Evolutionary conservation across 2,888 invertebrate genomes (phyloP), one percentile per base, ranked within the genome.

Genomic region (Machimus atricapillus): DNA sequence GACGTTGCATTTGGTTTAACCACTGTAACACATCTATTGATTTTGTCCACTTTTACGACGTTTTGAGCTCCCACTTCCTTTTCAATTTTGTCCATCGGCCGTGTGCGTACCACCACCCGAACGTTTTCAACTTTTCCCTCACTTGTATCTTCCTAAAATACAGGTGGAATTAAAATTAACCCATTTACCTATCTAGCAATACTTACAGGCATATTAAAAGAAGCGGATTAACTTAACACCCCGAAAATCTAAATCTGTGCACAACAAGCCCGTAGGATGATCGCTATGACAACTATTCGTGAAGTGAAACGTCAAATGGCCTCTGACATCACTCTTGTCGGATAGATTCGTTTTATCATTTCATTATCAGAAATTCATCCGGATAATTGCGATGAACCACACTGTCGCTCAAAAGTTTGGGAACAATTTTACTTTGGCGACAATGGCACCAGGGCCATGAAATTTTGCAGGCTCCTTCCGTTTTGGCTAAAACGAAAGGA

Each of bases 41-140:
- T 94, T 52, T 95, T 93, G 90, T 97, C 97, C 89, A 97, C 96
- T 52, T 95, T 94, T 0, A 97, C 95, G 88, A 97, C 95, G 91
- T 95, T 95, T 90, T 94, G 94, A 85, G 96, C 94, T 16, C 95
- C 95, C 87, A 95, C 95, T 87, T 95, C 93, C 89, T 95, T 93
- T 93, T 99, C 99, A 90, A 95, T 95, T 91, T 96, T 95, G 92
- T 96, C 98, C 93, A 99, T 94, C 0, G 99, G 99, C 82, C 99
- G 95, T 89, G 98, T 96, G 85, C 99, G 94, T 19, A 99, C 98
- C 87, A 98, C 98, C 83, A 99, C 99, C 82, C 97, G 95, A 74
- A 99, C 99, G 95, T 98, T 99, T 93, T 99, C 99, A 88, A 96
- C 94, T 90, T 96, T 96, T 19, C 95, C 94, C 88, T 91, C 87